Base-by-base conservation (phyloP, 2,797 vertebrate genomes). In the Sebastes nivosus region DNA sequence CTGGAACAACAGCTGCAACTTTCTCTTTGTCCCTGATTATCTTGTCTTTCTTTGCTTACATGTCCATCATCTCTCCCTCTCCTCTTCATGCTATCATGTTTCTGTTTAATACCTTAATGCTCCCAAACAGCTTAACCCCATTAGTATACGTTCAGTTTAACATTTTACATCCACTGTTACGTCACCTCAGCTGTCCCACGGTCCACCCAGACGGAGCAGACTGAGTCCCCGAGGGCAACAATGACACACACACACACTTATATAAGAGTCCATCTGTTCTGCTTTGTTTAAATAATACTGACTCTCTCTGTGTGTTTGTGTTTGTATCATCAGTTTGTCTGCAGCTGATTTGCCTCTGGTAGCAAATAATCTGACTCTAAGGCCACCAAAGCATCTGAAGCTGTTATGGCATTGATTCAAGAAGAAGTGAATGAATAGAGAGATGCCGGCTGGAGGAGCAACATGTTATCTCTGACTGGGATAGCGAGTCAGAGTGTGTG, bases 1-100 rank as follows among this genome's bases (percentile, higher is more conserved):
- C 88, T 89, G 85, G 83, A 86, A 36, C 32, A 86, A 84, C 84
- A 89, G 77, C 85, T 86, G 84, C 0, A 36, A 42, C 67, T 63
- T 65, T 84, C 79, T 67, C 60, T 29, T 9, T 16, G 2, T 58
- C 30, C 3, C 5, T 66, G 18, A 32, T 63, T 25, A 66, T 22
- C 20, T 16, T 52, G 14, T 42, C 38, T 42, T 42, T 42, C 42
- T 18, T 46, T 46, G 42, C 18, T 24, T 8, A 64, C 14, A n/a
- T 46, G 6, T 36, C 61, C 27, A 8, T 60, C 50, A 12, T 27
- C 20, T 22, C 54, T n/a, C 22, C 8, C 12, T 34, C 22, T 38
- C 16, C 14, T 46, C 7, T 27, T 42, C 34, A 18, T 65, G 63
- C 34, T 27, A 18, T 57, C 34, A 63, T 46, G 27, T 59, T 50